Conservation (phyloP, 2,888 invertebrate species). For the Drosophila kokeensis region DNA sequence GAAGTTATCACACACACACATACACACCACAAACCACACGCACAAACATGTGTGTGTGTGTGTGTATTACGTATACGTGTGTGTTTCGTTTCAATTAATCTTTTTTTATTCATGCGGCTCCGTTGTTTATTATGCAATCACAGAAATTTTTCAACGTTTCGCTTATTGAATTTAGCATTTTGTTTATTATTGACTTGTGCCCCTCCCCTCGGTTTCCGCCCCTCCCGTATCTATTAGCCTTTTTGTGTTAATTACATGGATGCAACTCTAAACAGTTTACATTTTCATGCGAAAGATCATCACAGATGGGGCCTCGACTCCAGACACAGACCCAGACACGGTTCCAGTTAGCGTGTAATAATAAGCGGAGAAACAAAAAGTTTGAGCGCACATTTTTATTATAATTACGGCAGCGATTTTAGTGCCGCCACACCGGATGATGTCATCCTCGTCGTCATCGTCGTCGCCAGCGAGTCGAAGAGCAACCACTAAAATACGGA, state of each 20-base stretch:
- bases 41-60: neutral
- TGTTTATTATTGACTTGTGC: constrained; percentile 71
- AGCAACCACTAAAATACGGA: constrained; percentile 37
- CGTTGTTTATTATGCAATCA: constrained; percentile 75
- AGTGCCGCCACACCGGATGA: constrained; percentile 56
- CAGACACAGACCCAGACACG: constrained; percentile 12
- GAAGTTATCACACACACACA: constrained; percentile 30
- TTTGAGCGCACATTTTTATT: constrained; percentile 68
- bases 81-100: constrained; percentile 68
- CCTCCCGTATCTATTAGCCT: constrained; percentile 41
- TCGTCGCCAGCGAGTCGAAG: constrained; percentile 36
- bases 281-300: constrained; percentile 40
- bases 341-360: constrained; percentile 32
- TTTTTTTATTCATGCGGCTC: constrained; percentile 43
- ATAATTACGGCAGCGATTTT: constrained; percentile 73
- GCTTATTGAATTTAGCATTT: constrained; percentile 72
- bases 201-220: constrained; percentile 4
- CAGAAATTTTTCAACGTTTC: constrained; percentile 57
- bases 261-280: constrained; percentile 33
- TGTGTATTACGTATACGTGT: constrained; percentile 60
- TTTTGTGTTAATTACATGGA: constrained; percentile 56
- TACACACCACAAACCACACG: constrained; percentile 8
- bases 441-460: constrained; percentile 61
- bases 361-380: constrained; percentile 34
- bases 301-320: neutral